A percentile compares a stretch with the other conserved stretches of the same genome.
phyloP scores from a whole-genome alignment of 53 echinoderm and acorn worm species.

The Glandiceps talaboti region DNA sequence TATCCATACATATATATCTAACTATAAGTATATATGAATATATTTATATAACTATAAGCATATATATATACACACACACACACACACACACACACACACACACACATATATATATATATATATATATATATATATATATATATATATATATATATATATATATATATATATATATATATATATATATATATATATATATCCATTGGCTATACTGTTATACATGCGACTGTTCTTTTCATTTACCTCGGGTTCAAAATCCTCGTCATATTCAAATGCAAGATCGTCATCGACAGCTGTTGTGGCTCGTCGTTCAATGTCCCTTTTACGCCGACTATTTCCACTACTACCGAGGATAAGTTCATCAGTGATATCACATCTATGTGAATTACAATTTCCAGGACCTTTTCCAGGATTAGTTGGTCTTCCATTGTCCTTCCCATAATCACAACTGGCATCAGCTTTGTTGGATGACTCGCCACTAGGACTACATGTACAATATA shows the following conservation, averaged over 20 bases:
- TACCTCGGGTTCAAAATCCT: neutral
- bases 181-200: too few relatives aligned
- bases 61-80: too few relatives aligned
- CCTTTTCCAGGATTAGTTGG: neutral
- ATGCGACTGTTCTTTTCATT: neutral
- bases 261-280: neutral
- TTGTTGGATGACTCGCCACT: neutral
- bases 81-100: too few relatives aligned
- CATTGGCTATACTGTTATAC: too few relatives aligned
- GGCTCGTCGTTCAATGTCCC: neutral
- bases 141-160: too few relatives aligned
- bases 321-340: neutral
- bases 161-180: too few relatives aligned
- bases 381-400: neutral
- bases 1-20: too few relatives aligned
- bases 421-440: neutral
- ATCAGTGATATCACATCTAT: neutral
- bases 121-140: too few relatives aligned
- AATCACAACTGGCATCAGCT: neutral
- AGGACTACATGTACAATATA: neutral
- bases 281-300: neutral
- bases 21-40: too few relatives aligned
- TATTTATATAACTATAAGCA: too few relatives aligned
- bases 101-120: too few relatives aligned
- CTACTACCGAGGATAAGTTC: neutral